phyloP scores from a whole-genome alignment of 2,797 vertebrate genomes.

The Aulostomus chinensis region DNA sequence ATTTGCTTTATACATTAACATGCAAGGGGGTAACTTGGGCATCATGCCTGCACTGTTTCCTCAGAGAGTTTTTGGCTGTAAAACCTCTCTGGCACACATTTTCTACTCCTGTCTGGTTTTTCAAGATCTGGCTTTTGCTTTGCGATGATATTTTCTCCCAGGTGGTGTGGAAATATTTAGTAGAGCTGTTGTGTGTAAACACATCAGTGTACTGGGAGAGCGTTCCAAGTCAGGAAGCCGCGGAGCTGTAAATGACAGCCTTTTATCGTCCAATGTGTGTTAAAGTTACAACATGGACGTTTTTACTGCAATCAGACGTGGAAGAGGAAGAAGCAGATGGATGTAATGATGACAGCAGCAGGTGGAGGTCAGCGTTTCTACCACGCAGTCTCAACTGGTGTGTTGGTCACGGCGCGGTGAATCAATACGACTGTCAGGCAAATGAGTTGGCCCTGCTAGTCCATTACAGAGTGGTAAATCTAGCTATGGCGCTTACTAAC shows the following conservation, averaged over 20 bases:
- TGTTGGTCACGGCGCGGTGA: constrained; percentile 42
- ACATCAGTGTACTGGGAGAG: constrained; percentile 20
- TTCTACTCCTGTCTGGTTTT: constrained; percentile 16
- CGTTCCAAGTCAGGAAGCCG: constrained; percentile 45
- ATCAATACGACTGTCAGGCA: constrained; percentile 52
- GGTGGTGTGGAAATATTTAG: constrained; percentile 47
- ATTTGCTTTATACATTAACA: too few species aligned
- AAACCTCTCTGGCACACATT: constrained; percentile 38
- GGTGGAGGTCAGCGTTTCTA: constrained; percentile 56
- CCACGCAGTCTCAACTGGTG: constrained; percentile 39
- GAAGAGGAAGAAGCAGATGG: constrained; percentile 60
- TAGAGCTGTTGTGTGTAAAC: constrained; percentile 38
- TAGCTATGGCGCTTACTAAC: constrained; percentile 47
- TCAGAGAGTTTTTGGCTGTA: constrained; percentile 15
- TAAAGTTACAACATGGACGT: constrained; percentile 14
- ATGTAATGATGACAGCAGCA: constrained; percentile 49
- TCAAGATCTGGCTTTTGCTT: constrained; percentile 37
- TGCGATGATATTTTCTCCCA: constrained; percentile 49
- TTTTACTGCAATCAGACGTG: constrained; percentile 23
- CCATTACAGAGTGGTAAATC: constrained; percentile 57
- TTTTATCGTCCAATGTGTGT: constrained; percentile 25
- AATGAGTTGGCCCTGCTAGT: constrained; percentile 42
- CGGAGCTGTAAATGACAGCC: constrained; percentile 9
- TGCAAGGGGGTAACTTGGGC: constrained; percentile 17
- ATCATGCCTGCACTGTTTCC: constrained; percentile 13